Percentiles rank a stretch among this genome's conserved stretches.
Conservation (phyloP, 1,140 invertebrate species). For the Calosoma granatense region DNA sequence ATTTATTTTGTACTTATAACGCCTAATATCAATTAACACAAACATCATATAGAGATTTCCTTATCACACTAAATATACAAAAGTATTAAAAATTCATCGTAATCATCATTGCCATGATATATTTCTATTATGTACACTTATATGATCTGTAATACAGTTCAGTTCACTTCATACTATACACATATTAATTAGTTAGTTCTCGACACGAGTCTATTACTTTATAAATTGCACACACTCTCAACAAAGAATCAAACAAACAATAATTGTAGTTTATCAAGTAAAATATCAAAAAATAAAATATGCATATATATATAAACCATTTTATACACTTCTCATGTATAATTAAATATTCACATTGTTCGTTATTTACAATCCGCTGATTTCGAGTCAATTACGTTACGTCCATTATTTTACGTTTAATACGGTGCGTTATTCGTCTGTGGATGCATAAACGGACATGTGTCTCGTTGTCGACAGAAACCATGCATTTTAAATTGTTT, state of each 20-base stretch:
- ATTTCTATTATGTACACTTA: background rate
- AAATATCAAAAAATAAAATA: background rate
- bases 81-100: constrained; percentile 9
- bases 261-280: background rate
- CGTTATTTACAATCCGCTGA: no score
- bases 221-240: background rate
- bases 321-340: background rate
- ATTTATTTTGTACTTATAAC: constrained; percentile 6
- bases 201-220: no score
- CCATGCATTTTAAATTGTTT: constrained; percentile 67
- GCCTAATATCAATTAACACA: background rate
- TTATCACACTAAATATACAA: constrained; percentile 5
- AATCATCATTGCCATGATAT: no score
- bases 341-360: background rate
- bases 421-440: no score
- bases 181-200: no score
- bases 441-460: constrained; percentile 67
- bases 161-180: background rate
- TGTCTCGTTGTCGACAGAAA: constrained; percentile 63
- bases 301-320: constrained; percentile 1
- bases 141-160: background rate
- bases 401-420: no score
- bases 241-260: no score
- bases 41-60: background rate
- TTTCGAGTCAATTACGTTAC: no score